Base-by-base conservation (phyloP, 1,140 invertebrate species). In the Drosophila nebulosa region DNA sequence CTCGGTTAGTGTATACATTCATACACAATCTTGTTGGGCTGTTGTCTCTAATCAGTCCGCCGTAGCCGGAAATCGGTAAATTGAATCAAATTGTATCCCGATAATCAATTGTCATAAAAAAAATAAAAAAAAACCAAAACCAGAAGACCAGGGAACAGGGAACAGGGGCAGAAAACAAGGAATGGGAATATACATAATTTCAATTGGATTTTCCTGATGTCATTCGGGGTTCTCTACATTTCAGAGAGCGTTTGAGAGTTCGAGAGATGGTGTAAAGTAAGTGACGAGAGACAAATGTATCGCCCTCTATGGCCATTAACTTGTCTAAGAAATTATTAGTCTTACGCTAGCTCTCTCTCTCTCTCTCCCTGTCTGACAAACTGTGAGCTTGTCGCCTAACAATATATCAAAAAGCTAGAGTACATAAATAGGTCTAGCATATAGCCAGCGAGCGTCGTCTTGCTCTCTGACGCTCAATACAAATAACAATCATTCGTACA, bases 41-140 rank as follows among this genome's bases (percentile, higher is more conserved):
- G 9, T 7, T 18, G 18, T 26, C n/a, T 53, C 18, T 22, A 30
- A 30, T 53, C 51, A 53, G 24, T 16, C 26, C 26, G 51, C 26
- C 26, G 51, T 7, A 3, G 4, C 26, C 51, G 51, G 51, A 53
- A 53, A 53, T 53, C 51, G 26, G 14, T 12, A 53, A 53, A 53
- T 16, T 26, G 24, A 24, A 26, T 26, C 51, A 52, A 52, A 52
- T 27, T 32, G 30, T 30, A 26, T 53, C 16, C 39, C 51, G 24
- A 30, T 53, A 53, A 53, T 53, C 51, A 53, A 53, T 27, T 53
- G 26, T 27, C n/a, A 53, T 53, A 53, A 27, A 46, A 46, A 16
- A 6, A 30, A 27, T n/a, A n/a, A n/a, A n/a, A n/a, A n/a, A n/a
- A n/a, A n/a, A n/a, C n/a, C n/a, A n/a, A n/a, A n/a, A n/a, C n/a